Evolutionary conservation across 2,888 invertebrate species (phyloP).

Genomic region (Augiades crinisus): DNA sequence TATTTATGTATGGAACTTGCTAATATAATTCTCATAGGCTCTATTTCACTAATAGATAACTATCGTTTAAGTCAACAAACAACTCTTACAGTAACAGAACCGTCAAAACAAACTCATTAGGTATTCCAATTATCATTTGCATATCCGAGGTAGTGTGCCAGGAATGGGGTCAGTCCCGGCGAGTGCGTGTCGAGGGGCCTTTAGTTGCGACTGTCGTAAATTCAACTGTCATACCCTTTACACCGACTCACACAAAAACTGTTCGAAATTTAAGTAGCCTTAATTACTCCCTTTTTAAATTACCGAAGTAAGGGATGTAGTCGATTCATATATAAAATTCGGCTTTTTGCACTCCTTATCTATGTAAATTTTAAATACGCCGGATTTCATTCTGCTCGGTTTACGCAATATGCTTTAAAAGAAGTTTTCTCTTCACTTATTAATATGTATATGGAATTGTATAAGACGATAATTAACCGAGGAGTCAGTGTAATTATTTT

Average conservation of each 20-base stretch:
- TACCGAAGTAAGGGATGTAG: too few relatives aligned
- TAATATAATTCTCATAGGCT: background rate
- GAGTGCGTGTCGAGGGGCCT: constrained; percentile 15
- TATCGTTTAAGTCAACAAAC: constrained; percentile 2
- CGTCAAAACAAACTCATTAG: constrained; percentile 10
- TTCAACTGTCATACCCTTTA: constrained; percentile 21
- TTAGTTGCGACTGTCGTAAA: constrained; percentile 8
- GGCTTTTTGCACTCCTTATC: too few relatives aligned
- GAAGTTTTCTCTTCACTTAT: too few relatives aligned
- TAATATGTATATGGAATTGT: too few relatives aligned
- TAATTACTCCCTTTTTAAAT: too few relatives aligned
- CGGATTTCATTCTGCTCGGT: too few relatives aligned
- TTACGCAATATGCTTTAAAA: too few relatives aligned
- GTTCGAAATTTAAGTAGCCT: constrained; percentile 13
- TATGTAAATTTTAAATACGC: too few relatives aligned
- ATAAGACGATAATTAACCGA: too few relatives aligned
- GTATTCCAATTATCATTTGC: constrained; percentile 17
- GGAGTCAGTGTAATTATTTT: background rate
- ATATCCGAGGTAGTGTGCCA: constrained; percentile 18
- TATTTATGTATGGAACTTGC: background rate
- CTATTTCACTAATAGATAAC: background rate
- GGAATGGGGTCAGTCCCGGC: constrained; percentile 12
- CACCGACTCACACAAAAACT: constrained; percentile 8
- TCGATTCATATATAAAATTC: too few relatives aligned
- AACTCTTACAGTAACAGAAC: constrained; percentile 1